phyloP scores from a whole-genome alignment of 2,113 vertebrate genomes.

The Forbesichthys papilliferus region DNA sequence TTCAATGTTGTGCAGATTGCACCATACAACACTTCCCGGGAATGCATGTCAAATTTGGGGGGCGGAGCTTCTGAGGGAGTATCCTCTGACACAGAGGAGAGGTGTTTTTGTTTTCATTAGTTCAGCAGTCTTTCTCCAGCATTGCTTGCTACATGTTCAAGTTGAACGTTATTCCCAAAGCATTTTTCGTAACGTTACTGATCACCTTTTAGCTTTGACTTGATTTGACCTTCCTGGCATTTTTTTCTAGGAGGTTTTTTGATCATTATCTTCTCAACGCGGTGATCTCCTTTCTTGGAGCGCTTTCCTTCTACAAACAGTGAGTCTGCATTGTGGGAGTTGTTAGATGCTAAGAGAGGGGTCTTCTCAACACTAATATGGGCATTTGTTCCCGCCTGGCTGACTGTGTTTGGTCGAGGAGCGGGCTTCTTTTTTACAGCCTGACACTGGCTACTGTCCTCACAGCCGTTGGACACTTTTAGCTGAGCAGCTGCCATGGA shows the following conservation, averaged over 20 bases:
- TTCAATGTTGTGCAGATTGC: too few relatives aligned
- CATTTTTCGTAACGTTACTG: too few relatives aligned
- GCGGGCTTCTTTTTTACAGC: conserved; percentile 78
- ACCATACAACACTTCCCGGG: too few relatives aligned
- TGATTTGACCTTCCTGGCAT: conserved; percentile 72
- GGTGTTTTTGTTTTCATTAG: too few relatives aligned
- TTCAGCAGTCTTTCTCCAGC: too few relatives aligned
- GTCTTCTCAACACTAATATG: conserved; percentile 54
- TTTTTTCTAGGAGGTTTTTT: conserved; percentile 72
- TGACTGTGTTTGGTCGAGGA: conserved; percentile 79
- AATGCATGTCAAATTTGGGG: too few relatives aligned
- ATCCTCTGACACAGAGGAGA: too few relatives aligned
- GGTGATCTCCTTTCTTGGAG: conserved; percentile 66
- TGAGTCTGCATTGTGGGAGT: too few relatives aligned
- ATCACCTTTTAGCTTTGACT: conserved; percentile 44
- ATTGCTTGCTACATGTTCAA: too few relatives aligned
- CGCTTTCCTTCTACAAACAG: conserved; percentile 52
- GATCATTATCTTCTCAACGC: conserved; percentile 81
- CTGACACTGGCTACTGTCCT: conserved; percentile 52
- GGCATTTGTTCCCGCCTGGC: conserved; percentile 45
- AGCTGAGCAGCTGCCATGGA: conserved; percentile 77
- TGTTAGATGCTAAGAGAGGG: too few relatives aligned
- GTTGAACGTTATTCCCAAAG: too few relatives aligned
- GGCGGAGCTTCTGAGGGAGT: too few relatives aligned
- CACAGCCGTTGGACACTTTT: conserved; percentile 58